Base-by-base conservation (phyloP, 2,113 vertebrate species). In the Genyomyrus donnyi region DNA sequence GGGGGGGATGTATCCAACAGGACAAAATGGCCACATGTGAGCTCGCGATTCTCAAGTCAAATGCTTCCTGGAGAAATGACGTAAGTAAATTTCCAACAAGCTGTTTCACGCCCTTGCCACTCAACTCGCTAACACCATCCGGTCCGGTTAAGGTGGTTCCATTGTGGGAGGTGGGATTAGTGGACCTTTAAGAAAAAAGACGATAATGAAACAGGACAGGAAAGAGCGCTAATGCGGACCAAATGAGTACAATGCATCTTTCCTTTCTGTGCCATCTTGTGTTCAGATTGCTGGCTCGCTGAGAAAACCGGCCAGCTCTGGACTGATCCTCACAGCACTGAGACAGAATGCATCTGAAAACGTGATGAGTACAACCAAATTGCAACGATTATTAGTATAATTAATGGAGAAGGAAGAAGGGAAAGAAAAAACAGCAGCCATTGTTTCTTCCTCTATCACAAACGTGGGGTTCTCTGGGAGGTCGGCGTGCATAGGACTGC, bases 41-140 rank as follows among this genome's bases (percentile, higher is more conserved):
- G 88, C 86, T 58, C 19, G 49, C 27, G n/a, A 45, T 70, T 70
- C 85, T 85, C 42, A 42, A 87, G n/a, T 53, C 7, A 89, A 80
- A 52, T 46, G 48, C 31, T 49, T 66, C 90, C 88, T 88, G 89
- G 52, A 91, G 89, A 70, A 90, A 88, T 89, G 89, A 90, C 89
- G 89, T 90, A 90, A 88, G 87, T 89, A 90, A 89, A 92, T 90
- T 53, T 11, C 52, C 49, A 89, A 88, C 89, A 77, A 80, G 45
- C 84, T 70, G 83, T 90, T 89, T 87, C 66, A 77, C 84, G 88
- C 27, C n/a, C 49, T 90, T 85, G 88, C 56, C 62, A 53, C 62
- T 87, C 77, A 11, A 21, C 11, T 48, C 50, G 1, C 27, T 27
- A 27, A 58, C 21, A 27, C 70, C 89, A 91, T 66, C 77, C 46